A percentile compares a stretch with the other conserved stretches of the same genome.
Conservation (phyloP, 2,113 vertebrate genomes). For the Gopherus flavomarginatus region DNA sequence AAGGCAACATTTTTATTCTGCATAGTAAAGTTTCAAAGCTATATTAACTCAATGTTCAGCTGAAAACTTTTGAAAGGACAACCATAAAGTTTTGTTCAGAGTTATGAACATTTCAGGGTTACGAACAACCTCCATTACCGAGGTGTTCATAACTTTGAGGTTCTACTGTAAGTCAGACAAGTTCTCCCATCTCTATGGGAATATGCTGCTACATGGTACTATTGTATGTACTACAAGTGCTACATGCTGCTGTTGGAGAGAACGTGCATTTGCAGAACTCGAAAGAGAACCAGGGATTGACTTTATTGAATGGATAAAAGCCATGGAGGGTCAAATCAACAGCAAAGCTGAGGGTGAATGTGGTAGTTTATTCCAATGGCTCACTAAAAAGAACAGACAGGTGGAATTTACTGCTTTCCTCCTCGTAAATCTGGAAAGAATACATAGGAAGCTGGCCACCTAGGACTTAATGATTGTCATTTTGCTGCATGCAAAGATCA, state of each 20-base stretch:
- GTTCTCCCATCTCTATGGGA: neutral
- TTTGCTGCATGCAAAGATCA: rapidly evolving
- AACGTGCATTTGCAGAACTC: rapidly evolving
- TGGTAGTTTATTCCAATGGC: too few relatives aligned
- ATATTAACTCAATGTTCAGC: too few relatives aligned
- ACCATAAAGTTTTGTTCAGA: too few relatives aligned
- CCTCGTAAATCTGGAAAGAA: neutral
- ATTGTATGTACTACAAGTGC: neutral
- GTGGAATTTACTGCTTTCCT: neutral
- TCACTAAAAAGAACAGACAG: neutral
- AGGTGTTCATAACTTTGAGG: too few relatives aligned
- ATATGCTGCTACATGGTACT: neutral
- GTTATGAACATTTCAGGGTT: too few relatives aligned
- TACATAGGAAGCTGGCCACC: neutral
- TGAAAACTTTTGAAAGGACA: too few relatives aligned
- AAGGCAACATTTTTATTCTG: too few relatives aligned
- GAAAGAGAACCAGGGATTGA: neutral
- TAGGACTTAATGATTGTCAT: neutral
- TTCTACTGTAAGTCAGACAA: neutral
- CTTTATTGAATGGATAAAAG: neutral
- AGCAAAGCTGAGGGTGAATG: neutral
- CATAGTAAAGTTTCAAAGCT: too few relatives aligned
- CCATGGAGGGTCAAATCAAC: neutral
- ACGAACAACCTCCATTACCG: too few relatives aligned
- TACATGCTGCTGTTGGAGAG: neutral